A percentile compares a stretch with the other conserved stretches of the same genome.
phyloP scores from a whole-genome alignment of 1,140 invertebrate genomes.

The Drosophila pectinifera region DNA sequence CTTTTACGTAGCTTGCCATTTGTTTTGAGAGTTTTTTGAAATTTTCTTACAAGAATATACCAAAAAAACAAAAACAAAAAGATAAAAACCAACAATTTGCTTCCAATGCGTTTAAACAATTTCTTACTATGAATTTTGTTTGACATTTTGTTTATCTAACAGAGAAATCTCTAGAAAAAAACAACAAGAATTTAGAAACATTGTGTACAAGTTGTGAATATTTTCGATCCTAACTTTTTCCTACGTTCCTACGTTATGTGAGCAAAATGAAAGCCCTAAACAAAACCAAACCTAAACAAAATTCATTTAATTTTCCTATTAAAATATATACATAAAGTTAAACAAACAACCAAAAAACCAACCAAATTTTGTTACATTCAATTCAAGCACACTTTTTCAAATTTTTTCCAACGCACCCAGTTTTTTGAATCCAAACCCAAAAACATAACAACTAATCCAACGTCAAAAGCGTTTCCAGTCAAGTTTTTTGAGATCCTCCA shows the following conservation, averaged over 20 bases:
- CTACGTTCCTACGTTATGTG: conserved; percentile 41
- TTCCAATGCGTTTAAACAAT: conserved; percentile 48
- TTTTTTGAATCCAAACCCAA: conserved; percentile 75
- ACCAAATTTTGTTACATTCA: conserved; percentile 75
- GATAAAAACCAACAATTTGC: conserved; percentile 45
- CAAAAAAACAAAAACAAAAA: conserved; percentile 43
- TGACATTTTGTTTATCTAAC: conserved; percentile 60
- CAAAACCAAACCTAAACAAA: conserved; percentile 64
- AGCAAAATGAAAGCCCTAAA: conserved; percentile 50
- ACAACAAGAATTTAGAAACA: conserved; percentile 20
- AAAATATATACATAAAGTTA: conserved; percentile 51
- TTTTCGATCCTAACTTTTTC: conserved; percentile 43
- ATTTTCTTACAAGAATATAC: conserved; percentile 59
- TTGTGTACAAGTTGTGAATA: conserved; percentile 62
- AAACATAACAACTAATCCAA: conserved; percentile 35
- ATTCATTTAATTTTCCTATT: conserved; percentile 65
- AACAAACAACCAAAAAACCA: conserved; percentile 46
- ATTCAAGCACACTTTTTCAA: conserved; percentile 81
- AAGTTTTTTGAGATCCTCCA: conserved; percentile 62
- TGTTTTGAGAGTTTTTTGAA: conserved; percentile 68
- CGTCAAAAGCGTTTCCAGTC: conserved; percentile 54
- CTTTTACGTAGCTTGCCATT: conserved; percentile 70
- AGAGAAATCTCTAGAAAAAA: conserved; percentile 18
- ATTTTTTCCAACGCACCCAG: conserved; percentile 77
- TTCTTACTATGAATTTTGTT: conserved; percentile 74